Evolutionary conservation across 2,797 vertebrate species (phyloP), one percentile per base, ranked within the genome.

Genomic region (Enteromius afrohamiltoni): DNA sequence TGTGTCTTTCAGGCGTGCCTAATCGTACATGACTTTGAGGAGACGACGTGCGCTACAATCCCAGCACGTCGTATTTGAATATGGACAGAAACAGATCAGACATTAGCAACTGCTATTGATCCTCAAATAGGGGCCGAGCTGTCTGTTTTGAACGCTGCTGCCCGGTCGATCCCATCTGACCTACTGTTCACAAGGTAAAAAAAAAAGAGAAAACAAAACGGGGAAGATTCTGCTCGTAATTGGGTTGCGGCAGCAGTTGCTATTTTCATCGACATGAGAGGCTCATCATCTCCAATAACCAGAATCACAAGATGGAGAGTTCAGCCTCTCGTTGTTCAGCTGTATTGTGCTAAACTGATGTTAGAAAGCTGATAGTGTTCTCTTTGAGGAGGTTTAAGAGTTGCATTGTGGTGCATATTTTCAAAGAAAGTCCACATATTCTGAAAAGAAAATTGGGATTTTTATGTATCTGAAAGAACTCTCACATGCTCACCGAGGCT

Each of bases 51-150:
- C 87, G 89, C 88, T 87, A 86, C 86, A 87, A 84, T 87, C 85
- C 62, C 87, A 76, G 86, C 85, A 86, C 85, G 84, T 85, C 77
- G 83, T 92, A 93, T 94, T 95, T 94, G 92, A 94, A 93, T 93
- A 93, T 92, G 90, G 92, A 94, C 91, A 89, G 86, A 89, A 89
- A 89, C 88, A 78, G 90, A 89, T 92, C 89, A 94, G 90, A 92
- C 92, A 93, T 94, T 93, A 93, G 90, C 88, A 90, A 92, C 88
- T 91, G 88, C 87, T 93, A 94, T 94, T 93, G 94, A 94, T 94
- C 91, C 88, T 86, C 88, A 90, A 92, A 93, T 94, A 91, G 85
- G 87, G 88, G 87, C 88, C 88, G 90, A 92, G 89, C 88, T 88
- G 91, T 90, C 82, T 88, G 89, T 90, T 91, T 83, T 84, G 85